phyloP scores from a whole-genome alignment of 2,888 invertebrate species.

The Apoda limacodes region DNA sequence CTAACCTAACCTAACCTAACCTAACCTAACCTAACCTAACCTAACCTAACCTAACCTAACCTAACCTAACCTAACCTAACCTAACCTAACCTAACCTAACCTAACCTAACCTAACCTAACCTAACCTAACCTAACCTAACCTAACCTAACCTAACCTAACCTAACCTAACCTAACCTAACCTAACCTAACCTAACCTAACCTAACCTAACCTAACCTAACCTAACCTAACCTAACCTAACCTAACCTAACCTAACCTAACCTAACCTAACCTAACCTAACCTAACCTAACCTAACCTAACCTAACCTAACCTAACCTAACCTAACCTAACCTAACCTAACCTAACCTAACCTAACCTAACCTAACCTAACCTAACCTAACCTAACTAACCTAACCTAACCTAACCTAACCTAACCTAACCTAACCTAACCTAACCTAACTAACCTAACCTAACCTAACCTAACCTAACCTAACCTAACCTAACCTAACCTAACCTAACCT shows the following conservation, averaged over 20 bases:
- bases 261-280: conserved; percentile 14
- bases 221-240: conserved; percentile 13
- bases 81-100: conserved; percentile 13
- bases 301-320: conserved; percentile 13
- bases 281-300: conserved; percentile 14
- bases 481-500: conserved; percentile 13
- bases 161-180: conserved; percentile 8
- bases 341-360: conserved; percentile 13
- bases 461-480: conserved; percentile 18
- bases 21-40: conserved; percentile 11
- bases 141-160: conserved; percentile 8
- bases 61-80: conserved; percentile 11
- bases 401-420: conserved; percentile 12
- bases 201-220: conserved; percentile 10
- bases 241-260: conserved; percentile 14
- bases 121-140: conserved; percentile 11
- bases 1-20: conserved; percentile 12
- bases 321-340: conserved; percentile 13
- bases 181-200: conserved; percentile 12
- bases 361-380: conserved; percentile 14
- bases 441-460: conserved; percentile 17
- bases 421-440: conserved; percentile 18
- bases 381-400: conserved; percentile 12
- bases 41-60: conserved; percentile 10
- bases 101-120: conserved; percentile 13